Conservation (phyloP, 2,113 vertebrate species). For the Antidorcas marsupialis region DNA sequence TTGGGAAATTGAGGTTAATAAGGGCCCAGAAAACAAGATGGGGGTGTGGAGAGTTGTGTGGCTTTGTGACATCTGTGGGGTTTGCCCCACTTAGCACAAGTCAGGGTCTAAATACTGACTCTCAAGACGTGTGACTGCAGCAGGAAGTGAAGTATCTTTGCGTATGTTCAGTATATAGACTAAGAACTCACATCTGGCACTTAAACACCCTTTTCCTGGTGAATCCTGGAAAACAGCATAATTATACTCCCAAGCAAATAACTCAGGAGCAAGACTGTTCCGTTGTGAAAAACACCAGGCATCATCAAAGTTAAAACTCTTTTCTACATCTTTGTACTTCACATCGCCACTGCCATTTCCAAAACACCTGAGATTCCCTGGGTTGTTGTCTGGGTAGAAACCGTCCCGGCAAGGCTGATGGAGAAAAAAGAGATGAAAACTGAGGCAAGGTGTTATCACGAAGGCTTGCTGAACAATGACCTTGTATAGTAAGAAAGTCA, state of each 20-base stretch:
- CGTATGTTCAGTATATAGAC: background rate
- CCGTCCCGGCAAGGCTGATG: background rate
- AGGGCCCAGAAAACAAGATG: background rate
- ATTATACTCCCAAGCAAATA: constrained; percentile 56
- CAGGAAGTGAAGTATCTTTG: constrained; percentile 10
- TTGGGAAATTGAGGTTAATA: background rate
- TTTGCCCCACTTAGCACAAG: background rate
- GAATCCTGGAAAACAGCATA: constrained; percentile 59
- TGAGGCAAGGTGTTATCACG: background rate
- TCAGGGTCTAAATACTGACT: background rate
- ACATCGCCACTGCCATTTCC: background rate
- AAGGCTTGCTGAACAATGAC: background rate
- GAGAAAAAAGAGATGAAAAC: background rate
- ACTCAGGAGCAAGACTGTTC: background rate
- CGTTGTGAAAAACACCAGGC: constrained; percentile 3
- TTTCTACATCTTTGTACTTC: background rate
- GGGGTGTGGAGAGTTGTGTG: background rate
- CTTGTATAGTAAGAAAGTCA: constrained; percentile 39
- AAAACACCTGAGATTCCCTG: background rate
- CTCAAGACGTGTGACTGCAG: background rate
- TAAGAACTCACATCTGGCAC: constrained; percentile 49
- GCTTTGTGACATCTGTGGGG: background rate
- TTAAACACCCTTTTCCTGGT: constrained; percentile 45
- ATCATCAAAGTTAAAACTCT: constrained; percentile 34
- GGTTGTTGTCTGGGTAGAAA: background rate